phyloP scores from a whole-genome alignment of 2,113 vertebrate species.

The Accipiter cooperii region DNA sequence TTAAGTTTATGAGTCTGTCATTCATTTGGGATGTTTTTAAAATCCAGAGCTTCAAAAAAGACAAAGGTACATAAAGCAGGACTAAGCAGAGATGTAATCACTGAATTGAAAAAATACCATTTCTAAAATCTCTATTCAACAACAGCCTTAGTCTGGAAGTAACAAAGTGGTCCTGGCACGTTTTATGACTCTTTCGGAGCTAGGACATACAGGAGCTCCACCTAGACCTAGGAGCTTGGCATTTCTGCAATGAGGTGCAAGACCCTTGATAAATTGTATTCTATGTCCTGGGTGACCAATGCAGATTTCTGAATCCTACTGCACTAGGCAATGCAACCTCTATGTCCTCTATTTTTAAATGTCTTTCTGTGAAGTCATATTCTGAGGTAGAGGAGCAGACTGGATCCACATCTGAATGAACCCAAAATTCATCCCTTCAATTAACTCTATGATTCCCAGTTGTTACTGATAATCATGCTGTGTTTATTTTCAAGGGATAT shows the following conservation, averaged over 20 bases:
- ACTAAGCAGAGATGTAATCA: not conserved
- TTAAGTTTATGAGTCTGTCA: not conserved
- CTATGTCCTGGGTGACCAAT: not conserved
- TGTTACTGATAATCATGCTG: not conserved
- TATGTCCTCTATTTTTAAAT: not conserved
- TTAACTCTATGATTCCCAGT: not conserved
- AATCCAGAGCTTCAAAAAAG: not conserved
- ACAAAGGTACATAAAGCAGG: not conserved
- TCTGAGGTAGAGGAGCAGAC: not conserved
- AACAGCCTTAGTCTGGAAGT: not conserved
- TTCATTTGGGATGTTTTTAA: not conserved
- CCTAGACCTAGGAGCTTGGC: not conserved
- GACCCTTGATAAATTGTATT: not conserved
- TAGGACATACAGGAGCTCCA: not conserved
- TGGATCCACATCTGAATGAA: not conserved
- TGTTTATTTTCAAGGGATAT: not conserved
- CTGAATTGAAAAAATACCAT: not conserved
- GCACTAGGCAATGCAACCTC: not conserved
- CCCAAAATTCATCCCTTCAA: not conserved
- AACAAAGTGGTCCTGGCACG: not conserved
- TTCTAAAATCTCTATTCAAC: not conserved
- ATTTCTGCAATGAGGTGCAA: rapidly evolving
- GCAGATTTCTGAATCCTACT: not conserved
- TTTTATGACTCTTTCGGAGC: not conserved
- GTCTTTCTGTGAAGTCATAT: not conserved